Conservation (phyloP, 2,888 invertebrate species). For the Rugalucina vietnamica region DNA sequence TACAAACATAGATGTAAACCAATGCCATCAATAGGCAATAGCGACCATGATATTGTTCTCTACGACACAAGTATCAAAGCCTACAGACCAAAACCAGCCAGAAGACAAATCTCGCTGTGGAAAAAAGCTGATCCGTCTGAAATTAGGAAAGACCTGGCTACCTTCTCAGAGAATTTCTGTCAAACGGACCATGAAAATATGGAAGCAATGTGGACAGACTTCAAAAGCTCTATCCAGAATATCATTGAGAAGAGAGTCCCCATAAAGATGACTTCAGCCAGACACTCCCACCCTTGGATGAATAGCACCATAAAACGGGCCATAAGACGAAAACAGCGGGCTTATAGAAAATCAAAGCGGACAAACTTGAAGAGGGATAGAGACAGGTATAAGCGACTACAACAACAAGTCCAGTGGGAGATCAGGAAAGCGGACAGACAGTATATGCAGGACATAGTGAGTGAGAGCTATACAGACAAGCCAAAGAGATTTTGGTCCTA, state of each 20-base stretch:
- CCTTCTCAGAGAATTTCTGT: neutral
- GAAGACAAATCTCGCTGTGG: conserved; percentile 7
- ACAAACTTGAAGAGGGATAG: conserved; percentile 1
- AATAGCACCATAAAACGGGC: conserved; percentile 17
- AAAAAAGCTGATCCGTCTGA: conserved; percentile 6
- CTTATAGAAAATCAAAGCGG: conserved; percentile 12
- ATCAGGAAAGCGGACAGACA: conserved; percentile 15
- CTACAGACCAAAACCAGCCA: neutral
- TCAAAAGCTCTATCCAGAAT: neutral
- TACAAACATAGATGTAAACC: neutral
- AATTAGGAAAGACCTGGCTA: no score
- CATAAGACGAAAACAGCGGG: conserved; percentile 23
- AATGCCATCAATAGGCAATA: neutral
- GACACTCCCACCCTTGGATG: conserved; percentile 22
- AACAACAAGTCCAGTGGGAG: conserved; percentile 19
- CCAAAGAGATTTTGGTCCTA: conserved; percentile 50
- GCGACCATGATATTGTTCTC: neutral
- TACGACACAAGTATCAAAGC: neutral
- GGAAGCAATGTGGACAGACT: neutral
- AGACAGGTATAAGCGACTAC: conserved; percentile 23
- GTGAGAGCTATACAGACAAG: conserved; percentile 5
- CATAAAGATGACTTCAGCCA: conserved; percentile 8
- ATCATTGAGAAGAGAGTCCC: conserved; percentile 19
- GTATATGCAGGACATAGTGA: conserved; percentile 37
- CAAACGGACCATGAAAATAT: neutral